Conservation (phyloP, 2,113 vertebrate genomes). For the Ptilonorhynchus violaceus region DNA sequence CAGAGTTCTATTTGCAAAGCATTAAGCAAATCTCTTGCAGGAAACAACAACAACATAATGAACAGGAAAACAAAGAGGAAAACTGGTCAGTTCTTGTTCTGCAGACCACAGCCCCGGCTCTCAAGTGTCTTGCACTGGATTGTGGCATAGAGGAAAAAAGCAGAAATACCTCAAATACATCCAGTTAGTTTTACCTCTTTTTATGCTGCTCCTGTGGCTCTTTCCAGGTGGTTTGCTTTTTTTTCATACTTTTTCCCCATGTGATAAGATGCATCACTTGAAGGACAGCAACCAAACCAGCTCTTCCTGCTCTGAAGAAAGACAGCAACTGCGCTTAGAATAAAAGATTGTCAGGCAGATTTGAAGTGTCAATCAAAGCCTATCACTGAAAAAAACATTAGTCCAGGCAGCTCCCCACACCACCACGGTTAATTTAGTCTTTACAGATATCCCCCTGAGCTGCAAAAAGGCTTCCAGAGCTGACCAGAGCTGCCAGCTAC, state of each 20-base stretch:
- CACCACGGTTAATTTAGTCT: conserved; percentile 1
- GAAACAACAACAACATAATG: not conserved
- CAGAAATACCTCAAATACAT: not conserved
- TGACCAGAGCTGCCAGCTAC: conserved; percentile 6
- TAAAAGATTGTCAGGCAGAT: conserved; percentile 46
- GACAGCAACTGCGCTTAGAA: conserved; percentile 18
- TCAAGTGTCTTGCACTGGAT: not conserved
- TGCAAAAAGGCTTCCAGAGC: not conserved
- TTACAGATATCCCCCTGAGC: conserved; percentile 21
- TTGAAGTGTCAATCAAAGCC: conserved; percentile 47
- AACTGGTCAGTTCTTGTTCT: not conserved
- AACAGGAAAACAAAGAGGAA: not conserved
- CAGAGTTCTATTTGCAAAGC: not conserved
- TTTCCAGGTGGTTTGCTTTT: not conserved
- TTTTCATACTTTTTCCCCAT: not conserved
- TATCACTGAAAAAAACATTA: conserved; percentile 35
- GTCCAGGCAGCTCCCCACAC: conserved; percentile 1
- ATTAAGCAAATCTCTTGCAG: not conserved
- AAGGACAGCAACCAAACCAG: conserved; percentile 35
- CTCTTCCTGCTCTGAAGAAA: conserved; percentile 29
- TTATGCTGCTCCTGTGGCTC: not conserved
- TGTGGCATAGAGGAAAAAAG: not conserved
- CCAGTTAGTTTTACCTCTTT: conserved; percentile 1
- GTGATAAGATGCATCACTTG: conserved; percentile 16
- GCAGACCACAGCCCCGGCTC: not conserved